Evolutionary conservation across 2,888 invertebrate genomes (phyloP).

Genomic region (Shargacucullia verbasci): DNA sequence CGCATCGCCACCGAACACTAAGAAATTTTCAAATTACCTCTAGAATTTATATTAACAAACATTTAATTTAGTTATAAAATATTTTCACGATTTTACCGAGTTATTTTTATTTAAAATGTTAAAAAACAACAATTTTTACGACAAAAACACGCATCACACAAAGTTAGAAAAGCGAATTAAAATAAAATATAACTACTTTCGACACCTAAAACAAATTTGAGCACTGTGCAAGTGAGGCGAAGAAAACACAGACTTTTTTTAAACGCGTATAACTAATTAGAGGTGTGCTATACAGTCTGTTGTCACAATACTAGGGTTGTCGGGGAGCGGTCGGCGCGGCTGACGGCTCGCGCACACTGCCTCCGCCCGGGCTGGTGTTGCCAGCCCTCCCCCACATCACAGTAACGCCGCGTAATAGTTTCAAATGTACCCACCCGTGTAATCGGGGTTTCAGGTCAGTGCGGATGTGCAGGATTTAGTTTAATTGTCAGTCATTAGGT

Average conservation of each 20-base stretch:
- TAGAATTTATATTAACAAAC: slow-evolving; percentile 7
- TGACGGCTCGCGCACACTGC: slow-evolving; percentile 84
- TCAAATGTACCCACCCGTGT: slow-evolving; percentile 63
- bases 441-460: slow-evolving; percentile 62
- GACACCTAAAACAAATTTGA: slow-evolving; percentile 27
- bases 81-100: not conserved
- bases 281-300: slow-evolving; percentile 61
- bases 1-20: slow-evolving; percentile 23
- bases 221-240: slow-evolving; percentile 47
- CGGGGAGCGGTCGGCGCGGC: slow-evolving; percentile 76
- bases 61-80: not conserved
- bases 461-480: slow-evolving; percentile 55
- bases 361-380: slow-evolving; percentile 84
- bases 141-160: slow-evolving; percentile 24
- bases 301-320: slow-evolving; percentile 65
- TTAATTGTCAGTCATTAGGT: slow-evolving; percentile 63
- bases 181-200: not conserved
- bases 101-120: too few species aligned
- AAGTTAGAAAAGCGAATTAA: slow-evolving; percentile 13
- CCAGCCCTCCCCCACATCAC: slow-evolving; percentile 57
- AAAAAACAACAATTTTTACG: not conserved
- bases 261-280: slow-evolving; percentile 65
- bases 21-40: slow-evolving; percentile 30
- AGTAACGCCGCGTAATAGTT: slow-evolving; percentile 51
- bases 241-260: slow-evolving; percentile 56